Conservation (phyloP, 2,888 invertebrate genomes). For the Dolichomitus sp. region DNA sequence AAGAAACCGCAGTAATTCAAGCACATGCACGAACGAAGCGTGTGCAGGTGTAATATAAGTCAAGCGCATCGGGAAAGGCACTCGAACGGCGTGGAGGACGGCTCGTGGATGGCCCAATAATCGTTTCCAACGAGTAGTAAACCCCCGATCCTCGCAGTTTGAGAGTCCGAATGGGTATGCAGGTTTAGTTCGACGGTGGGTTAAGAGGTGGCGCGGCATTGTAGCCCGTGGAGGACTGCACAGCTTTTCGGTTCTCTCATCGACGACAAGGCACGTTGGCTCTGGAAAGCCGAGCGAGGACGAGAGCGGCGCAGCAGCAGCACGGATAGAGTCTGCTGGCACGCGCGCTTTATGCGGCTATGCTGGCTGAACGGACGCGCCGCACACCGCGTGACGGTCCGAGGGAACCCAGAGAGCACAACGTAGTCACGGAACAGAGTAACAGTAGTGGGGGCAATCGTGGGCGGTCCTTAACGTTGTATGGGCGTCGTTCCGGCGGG, state of each 20-base stretch:
- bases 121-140: slow-evolving; percentile 74
- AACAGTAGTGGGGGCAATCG: slow-evolving; percentile 73
- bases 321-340: slow-evolving; percentile 67
- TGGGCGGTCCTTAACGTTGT: slow-evolving; percentile 81
- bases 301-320: slow-evolving; percentile 67
- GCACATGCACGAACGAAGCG: neutral
- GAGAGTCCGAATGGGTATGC: slow-evolving; percentile 87
- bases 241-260: slow-evolving; percentile 35
- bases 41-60: slow-evolving; percentile 11
- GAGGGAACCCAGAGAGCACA: slow-evolving; percentile 41
- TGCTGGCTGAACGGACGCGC: slow-evolving; percentile 38
- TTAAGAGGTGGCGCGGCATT: slow-evolving; percentile 87
- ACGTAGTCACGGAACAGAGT: slow-evolving; percentile 31
- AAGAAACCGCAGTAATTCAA: neutral
- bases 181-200: slow-evolving; percentile 83
- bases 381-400: slow-evolving; percentile 53
- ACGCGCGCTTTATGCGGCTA: slow-evolving; percentile 40
- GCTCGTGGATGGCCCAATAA: slow-evolving; percentile 69
- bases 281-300: slow-evolving; percentile 24
- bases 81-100: slow-evolving; percentile 64
- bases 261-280: slow-evolving; percentile 26
- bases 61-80: slow-evolving; percentile 43
- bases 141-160: slow-evolving; percentile 87
- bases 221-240: slow-evolving; percentile 42
- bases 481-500: slow-evolving; percentile 83